These are phyloP conservation scores for Octodonta nipae DNA, from an alignment of 2,888 invertebrate species.

Conservation along the genomic window DNA sequence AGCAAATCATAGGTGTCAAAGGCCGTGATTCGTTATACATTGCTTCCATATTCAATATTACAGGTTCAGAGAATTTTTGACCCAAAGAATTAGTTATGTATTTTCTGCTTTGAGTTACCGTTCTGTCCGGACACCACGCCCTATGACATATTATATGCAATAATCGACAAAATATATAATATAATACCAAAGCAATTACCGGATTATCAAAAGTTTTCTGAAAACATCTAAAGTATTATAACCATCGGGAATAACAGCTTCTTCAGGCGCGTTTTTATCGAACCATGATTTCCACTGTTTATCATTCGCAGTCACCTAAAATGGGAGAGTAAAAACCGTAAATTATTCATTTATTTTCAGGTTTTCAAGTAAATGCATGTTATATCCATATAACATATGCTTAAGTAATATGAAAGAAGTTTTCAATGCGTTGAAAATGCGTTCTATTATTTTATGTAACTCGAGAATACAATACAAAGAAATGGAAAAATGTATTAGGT, in stretches of 20 bases:
- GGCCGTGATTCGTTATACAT: conserved; percentile 61
- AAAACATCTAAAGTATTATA: conserved; percentile 64
- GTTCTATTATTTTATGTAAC: no score
- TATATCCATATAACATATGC: no score
- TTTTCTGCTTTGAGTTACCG: conserved; percentile 68
- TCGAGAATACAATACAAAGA: no score
- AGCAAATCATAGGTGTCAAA: conserved; percentile 64
- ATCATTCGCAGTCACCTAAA: conserved; percentile 34
- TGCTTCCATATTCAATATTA: conserved; percentile 63
- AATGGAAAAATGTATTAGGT: no score
- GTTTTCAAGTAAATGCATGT: no score
- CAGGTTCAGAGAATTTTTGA: conserved; percentile 59
- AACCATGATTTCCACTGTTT: conserved; percentile 46
- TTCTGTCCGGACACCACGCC: conserved; percentile 75
- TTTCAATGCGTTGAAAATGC: no score
- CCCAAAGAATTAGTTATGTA: conserved; percentile 70
- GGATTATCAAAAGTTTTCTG: conserved; percentile 60
- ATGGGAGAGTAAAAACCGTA: no score
- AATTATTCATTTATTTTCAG: no score
- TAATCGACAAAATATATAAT: not conserved
- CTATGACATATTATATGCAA: no score
- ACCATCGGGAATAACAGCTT: conserved; percentile 66
- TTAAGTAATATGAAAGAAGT: no score
- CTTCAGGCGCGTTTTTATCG: conserved; percentile 76
- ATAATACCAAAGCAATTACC: conserved; percentile 33